A percentile compares a stretch with the other conserved stretches of the same genome.
phyloP scores from a whole-genome alignment of 2,888 invertebrate genomes.

The Perdita meconis region DNA sequence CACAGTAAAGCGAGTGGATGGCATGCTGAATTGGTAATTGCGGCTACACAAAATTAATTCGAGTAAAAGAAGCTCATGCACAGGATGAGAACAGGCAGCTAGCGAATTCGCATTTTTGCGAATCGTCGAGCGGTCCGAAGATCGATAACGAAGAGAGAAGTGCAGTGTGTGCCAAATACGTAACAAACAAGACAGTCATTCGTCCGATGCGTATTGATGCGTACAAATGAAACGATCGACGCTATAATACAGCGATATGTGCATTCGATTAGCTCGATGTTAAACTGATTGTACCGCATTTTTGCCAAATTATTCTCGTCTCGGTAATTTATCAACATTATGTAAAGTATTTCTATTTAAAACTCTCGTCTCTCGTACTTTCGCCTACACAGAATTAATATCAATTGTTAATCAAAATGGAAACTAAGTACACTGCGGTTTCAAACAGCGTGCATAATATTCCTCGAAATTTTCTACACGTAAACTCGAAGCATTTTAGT shows the following conservation, averaged over 20 bases:
- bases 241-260: conserved; percentile 29
- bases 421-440: too few relatives aligned
- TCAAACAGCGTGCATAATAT: conserved; percentile 1
- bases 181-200: conserved; percentile 43
- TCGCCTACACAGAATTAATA: too few relatives aligned
- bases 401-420: too few relatives aligned
- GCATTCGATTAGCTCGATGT: not conserved
- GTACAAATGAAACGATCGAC: conserved; percentile 1
- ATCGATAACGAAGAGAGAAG: conserved; percentile 29
- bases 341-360: not conserved
- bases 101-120: conserved; percentile 19
- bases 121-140: conserved; percentile 39
- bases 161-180: conserved; percentile 21
- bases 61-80: conserved; percentile 73
- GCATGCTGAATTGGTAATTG: conserved; percentile 73
- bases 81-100: conserved; percentile 55
- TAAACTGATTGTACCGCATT: conserved; percentile 1
- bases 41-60: conserved; percentile 67
- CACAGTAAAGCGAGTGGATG: conserved; percentile 71
- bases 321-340: too few relatives aligned
- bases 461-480: not conserved
- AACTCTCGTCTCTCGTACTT: not conserved
- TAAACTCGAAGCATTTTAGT: not conserved
- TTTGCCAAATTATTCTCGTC: too few relatives aligned
- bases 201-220: conserved; percentile 24